A percentile compares a stretch with the other conserved stretches of the same genome.
phyloP scores from a whole-genome alignment of 2,113 vertebrate species.

The Dendropsophus ebraccatus region DNA sequence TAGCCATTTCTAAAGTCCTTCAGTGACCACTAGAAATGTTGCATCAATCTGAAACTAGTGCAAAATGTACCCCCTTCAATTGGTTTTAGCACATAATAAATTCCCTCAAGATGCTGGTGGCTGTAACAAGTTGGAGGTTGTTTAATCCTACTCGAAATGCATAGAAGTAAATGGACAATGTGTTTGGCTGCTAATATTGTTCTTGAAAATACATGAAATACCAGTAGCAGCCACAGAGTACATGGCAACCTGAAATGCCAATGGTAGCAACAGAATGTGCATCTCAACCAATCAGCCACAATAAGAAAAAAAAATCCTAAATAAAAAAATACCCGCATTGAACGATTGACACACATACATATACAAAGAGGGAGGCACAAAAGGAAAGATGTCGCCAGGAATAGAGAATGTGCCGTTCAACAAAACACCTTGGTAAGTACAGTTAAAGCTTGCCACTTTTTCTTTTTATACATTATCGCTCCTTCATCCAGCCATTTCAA shows the following conservation, averaged over 20 bases:
- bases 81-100: neutral
- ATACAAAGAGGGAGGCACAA: conserved; percentile 20
- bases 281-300: conserved; percentile 22
- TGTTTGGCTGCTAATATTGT: conserved; percentile 16
- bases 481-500: conserved; percentile 66
- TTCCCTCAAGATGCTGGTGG: neutral
- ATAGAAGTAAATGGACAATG: neutral
- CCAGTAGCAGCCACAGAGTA: neutral
- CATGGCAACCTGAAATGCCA: conserved; percentile 29
- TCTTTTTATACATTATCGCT: conserved; percentile 64
- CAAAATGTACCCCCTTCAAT: neutral
- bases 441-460: conserved; percentile 84
- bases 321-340: conserved; percentile 47
- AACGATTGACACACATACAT: conserved; percentile 42
- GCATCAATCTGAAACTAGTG: neutral
- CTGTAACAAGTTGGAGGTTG: neutral
- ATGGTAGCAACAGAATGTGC: conserved; percentile 2
- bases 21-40: neutral
- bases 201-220: neutral
- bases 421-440: conserved; percentile 75
- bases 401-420: conserved; percentile 67
- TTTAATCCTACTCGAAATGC: neutral
- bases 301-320: neutral
- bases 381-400: neutral
- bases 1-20: neutral